Base-by-base conservation (phyloP, 2,797 vertebrate genomes). In the Columba guinea region DNA sequence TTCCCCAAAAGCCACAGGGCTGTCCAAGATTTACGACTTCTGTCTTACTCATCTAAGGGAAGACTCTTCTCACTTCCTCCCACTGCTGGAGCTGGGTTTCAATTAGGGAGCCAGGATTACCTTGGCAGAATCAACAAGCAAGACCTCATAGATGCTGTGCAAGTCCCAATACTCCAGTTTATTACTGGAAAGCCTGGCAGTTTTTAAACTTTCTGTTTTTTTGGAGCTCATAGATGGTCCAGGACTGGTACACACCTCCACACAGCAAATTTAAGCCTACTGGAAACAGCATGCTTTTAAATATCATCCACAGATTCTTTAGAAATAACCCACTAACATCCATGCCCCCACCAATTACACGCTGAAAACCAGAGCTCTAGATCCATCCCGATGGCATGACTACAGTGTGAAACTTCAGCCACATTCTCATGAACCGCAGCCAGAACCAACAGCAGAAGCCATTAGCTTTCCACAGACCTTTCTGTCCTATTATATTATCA, bases 51-150 rank as follows among this genome's bases (percentile, higher is more conserved):
- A 95, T 95, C 63, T 63, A 53, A 49, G 48, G 56, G 80, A 93
- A 84, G 95, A 82, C 55, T 86, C 85, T 84, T 84, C 83, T 91
- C 71, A 77, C 74, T 91, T 93, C 77, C 83, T 96, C 60, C 51
- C 84, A 49, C 58, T 75, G 70, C 51, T 95, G 88, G 70, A 95
- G 32, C 9, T 79, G 77, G 5, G 10, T 91, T 95, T 73, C 34
- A 7, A 82, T 67, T 49, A 94, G 67, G 1, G 8, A 94, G 86
- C 86, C 92, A 96, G 86, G 67, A 91, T 63, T 90, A 92, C 93
- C 86, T 93, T 96, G 93, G 86, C 96, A 96, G 80, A 94, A 89
- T 60, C 77, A 93, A 76, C 74, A 77, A 68, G 56, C 60, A 83
- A 93, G 73, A 84, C 52, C 75, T 94, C 90, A 95, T 79, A 62